Base-by-base conservation (phyloP, 37 sponge, comb jelly and placozoan genomes). In the Beroe forskalii region DNA sequence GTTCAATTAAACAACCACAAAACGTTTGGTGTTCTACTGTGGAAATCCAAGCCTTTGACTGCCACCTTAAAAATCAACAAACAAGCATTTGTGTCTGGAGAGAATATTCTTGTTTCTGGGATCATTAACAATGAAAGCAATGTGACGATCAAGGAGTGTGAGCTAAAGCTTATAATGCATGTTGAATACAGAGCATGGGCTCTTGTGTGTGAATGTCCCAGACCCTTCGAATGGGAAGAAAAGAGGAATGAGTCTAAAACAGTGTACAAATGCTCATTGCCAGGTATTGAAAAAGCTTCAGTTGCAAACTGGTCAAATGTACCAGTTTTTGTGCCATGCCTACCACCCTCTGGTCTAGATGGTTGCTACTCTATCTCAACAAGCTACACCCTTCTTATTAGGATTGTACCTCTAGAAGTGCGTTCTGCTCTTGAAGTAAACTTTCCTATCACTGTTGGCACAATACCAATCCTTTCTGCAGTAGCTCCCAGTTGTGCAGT, bases 291-390 rank as follows among this genome's bases (percentile, higher is more conserved):
- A 3, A 72, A 72, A 37, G 75, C 23, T 32, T 33, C 37, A 8
- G 75, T 30, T 35, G 36, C 75, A 72, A 72, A 72, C 6, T 72
- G 75, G 75, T 1, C 12, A 33, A 37, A 72, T 35, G 39, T 72
- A 6, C 37, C 37, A 32, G 39, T 72, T 4, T 72, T 72, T 72
- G 39, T 36, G 35, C 75, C 75, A 6, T 6, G 38, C 35, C 30
- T 36, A 72, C 75, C 75, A 30, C 75, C 75, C 31, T 72, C 75
- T 12, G 40, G 40, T 72, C 75, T 72, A 35, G 39, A 72, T 72
- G 75, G 36, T 1, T 72, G 75, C 35, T 35, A 20, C 40, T 35
- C 35, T 30, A 72, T 72, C 40, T 1, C 31, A 6, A 37, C 40
- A 8, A 3, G 35, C 0, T 72, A 72, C 35, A 19, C 19, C 22